Evolutionary conservation across 1,140 invertebrate genomes (phyloP), one percentile per base, ranked within the genome.

Genomic region (Elymnias hypermnestra): DNA sequence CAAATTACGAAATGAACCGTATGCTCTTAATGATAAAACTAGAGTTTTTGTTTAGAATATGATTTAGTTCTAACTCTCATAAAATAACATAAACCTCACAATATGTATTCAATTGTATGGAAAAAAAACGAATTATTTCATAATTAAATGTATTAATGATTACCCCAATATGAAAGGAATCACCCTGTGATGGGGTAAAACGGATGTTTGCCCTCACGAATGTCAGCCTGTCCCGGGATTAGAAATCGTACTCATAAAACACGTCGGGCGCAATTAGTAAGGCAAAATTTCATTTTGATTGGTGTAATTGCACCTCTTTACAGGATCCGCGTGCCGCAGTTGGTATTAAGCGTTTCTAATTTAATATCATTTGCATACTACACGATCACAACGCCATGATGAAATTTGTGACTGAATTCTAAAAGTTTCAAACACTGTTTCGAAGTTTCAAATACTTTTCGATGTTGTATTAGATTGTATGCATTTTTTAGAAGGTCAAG

Each of bases 241-340:
- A 68, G 54, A 35, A 45, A 46, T 45, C 45, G 38, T 39, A 36
- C 57, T 55, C 57, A 71, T 79, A 73, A 82, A 83, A 71, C 65
- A 79, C 58, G 73, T 75, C 66, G 72, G 51, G 54, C 51, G 72
- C 69, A 81, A 81, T 83, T 83, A 81, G 74, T 83, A 60, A 49
- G 59, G 63, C 69, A 64, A 76, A 79, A 84, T 84, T 78, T 74
- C 71, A 73, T 74, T 83, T 84, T 84, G 72, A 84, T 84, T 82
- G 77, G 71, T 83, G 76, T 84, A 84, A 84, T 84, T 83, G 73
- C 78, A 84, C 77, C 81, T 84, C 78, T 81, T 83, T 73, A 72
- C 65, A 71, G 62, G 59, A 65, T 53, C 54, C 66, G 59, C 58
- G 44, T 39, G 73, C 39, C 72, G 74, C 81, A 84, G 81, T 84